Percentiles rank a stretch among this genome's conserved stretches.
Evolutionary conservation across 2,113 vertebrate genomes (phyloP).

Genomic region (Tragelaphus strepsiceros): DNA sequence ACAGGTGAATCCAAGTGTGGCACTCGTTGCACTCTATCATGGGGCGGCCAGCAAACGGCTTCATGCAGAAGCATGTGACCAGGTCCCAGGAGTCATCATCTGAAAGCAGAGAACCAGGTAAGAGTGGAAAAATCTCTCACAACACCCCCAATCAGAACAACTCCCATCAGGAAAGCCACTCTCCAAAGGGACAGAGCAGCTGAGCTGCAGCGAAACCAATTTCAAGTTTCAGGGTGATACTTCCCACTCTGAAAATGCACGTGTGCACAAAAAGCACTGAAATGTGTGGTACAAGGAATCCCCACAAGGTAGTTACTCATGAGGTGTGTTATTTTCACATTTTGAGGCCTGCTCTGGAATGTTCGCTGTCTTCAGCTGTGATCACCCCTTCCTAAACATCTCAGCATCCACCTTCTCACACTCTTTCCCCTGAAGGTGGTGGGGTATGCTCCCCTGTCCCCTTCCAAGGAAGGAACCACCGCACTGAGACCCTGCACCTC

Average conservation of each 20-base stretch:
- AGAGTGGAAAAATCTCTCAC: accelerated
- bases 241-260: not conserved
- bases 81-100: constrained; percentile 98
- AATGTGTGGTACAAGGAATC: accelerated
- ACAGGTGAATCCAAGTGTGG: constrained; percentile 97
- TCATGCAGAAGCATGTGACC: constrained; percentile 99
- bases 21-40: constrained; percentile 99
- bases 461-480: accelerated
- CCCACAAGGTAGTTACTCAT: accelerated
- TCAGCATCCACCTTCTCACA: accelerated
- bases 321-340: accelerated
- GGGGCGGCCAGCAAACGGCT: constrained; percentile 94
- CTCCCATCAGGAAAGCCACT: too few species aligned
- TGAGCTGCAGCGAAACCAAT: accelerated
- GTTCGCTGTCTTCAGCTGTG: not conserved
- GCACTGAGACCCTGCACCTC: not conserved
- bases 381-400: not conserved
- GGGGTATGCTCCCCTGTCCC: not conserved
- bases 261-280: accelerated
- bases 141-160: too few species aligned
- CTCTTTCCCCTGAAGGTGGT: not conserved
- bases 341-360: too few species aligned
- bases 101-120: constrained; percentile 45
- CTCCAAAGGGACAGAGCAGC: not conserved
- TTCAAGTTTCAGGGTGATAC: accelerated